Conservation (phyloP, 2,888 invertebrate species). For the Harpalus rubripes region DNA sequence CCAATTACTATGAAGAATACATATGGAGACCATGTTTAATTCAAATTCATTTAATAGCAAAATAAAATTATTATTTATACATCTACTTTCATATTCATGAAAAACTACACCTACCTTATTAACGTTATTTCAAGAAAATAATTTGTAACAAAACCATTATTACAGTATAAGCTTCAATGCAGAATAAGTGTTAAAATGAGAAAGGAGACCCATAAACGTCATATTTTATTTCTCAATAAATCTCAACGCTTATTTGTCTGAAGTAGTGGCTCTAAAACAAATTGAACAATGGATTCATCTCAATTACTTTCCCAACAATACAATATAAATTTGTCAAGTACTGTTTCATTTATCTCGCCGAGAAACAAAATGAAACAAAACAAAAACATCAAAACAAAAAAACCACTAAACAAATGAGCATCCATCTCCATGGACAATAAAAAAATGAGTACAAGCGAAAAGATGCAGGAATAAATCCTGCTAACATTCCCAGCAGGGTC, state of each 20-base stretch:
- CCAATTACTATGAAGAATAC: too few species aligned
- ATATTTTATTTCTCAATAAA: slow-evolving; percentile 38
- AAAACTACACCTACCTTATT: too few species aligned
- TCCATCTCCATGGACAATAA: slow-evolving; percentile 50
- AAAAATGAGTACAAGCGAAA: slow-evolving; percentile 43
- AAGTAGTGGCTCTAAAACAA: slow-evolving; percentile 30
- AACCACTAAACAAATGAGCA: slow-evolving; percentile 49
- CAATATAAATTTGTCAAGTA: slow-evolving; percentile 36
- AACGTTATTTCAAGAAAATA: too few species aligned
- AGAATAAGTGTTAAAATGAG: background rate
- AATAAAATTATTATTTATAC: too few species aligned
- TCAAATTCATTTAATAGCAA: too few species aligned
- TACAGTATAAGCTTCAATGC: background rate
- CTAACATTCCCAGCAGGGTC: background rate
- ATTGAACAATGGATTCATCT: slow-evolving; percentile 36
- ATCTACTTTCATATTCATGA: too few species aligned
- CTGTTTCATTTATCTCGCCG: slow-evolving; percentile 40
- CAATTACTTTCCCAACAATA: slow-evolving; percentile 41
- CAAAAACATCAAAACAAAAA: slow-evolving; percentile 28
- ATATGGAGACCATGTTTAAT: too few species aligned
- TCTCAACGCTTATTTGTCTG: slow-evolving; percentile 18
- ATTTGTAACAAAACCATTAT: too few species aligned
- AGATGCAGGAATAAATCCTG: slow-evolving; percentile 40
- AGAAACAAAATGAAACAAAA: slow-evolving; percentile 27
- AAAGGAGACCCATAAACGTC: slow-evolving; percentile 8